Conservation (phyloP, 2,113 vertebrate species). For the Esox niger region DNA sequence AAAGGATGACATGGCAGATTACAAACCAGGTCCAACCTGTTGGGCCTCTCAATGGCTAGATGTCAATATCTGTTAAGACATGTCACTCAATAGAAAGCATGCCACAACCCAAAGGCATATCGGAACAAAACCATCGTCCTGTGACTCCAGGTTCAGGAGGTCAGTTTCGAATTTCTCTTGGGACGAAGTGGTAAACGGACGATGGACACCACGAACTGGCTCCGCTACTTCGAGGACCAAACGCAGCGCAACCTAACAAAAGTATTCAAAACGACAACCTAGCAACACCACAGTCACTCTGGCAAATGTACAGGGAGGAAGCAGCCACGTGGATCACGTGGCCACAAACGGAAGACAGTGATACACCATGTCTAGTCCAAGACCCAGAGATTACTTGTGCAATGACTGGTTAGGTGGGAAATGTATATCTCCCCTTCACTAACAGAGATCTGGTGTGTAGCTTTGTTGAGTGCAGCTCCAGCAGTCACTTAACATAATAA, state of each 20-base stretch:
- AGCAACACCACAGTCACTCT: slow-evolving; percentile 2
- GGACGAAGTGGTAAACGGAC: background rate
- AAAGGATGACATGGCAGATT: too few relatives aligned
- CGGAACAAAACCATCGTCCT: too few relatives aligned
- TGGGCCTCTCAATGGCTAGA: too few relatives aligned
- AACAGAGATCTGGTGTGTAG: slow-evolving; percentile 44
- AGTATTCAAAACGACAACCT: slow-evolving; percentile 13
- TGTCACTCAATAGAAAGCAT: too few relatives aligned
- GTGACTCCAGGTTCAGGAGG: too few relatives aligned
- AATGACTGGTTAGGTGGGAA: slow-evolving; percentile 38
- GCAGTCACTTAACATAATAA: slow-evolving; percentile 51
- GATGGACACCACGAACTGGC: background rate
- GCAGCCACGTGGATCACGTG: background rate
- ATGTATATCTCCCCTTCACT: slow-evolving; percentile 26
- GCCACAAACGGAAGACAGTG: background rate
- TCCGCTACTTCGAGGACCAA: background rate
- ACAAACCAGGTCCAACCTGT: too few relatives aligned
- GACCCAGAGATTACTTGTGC: slow-evolving; percentile 23
- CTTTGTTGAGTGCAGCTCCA: slow-evolving; percentile 32
- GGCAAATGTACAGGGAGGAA: slow-evolving; percentile 5
- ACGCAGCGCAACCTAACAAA: slow-evolving; percentile 14
- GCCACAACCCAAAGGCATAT: too few relatives aligned
- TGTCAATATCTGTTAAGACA: too few relatives aligned
- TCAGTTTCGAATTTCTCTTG: too few relatives aligned
- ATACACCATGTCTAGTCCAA: slow-evolving; percentile 5